Base-by-base conservation (phyloP, 2,888 invertebrate species). In the Lymantria dispar region DNA sequence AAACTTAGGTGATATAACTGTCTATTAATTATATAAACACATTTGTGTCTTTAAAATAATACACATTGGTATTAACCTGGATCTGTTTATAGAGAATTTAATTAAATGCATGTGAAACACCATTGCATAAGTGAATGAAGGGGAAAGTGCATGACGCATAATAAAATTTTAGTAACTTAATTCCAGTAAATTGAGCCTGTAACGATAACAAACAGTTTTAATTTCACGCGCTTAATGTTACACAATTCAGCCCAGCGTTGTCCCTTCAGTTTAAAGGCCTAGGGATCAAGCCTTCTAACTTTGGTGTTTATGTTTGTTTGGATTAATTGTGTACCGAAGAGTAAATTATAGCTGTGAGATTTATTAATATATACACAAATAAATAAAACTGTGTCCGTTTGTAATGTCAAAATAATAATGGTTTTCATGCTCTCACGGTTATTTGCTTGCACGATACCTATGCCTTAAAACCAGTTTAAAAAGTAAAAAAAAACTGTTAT, bases 151-250 rank as follows among this genome's bases (percentile, higher is more conserved):
- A 48, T 42, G 46, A 37, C 48, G 44, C 43, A 15, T 50, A 62
- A 67, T 58, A 60, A 58, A 13, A 29, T 38, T 43, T 51, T 38
- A 43, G 64, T 58, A 67, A 65, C 50, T 14, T 50, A 43, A 65
- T 47, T 44, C 56, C 11, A 8, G 44, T 41, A 38, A 64, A 46
- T 64, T 43, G 56, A 52, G 50, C 45, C 52, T 56, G 47, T 52
- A 49, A 33, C 40, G 37, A 37, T 52, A 39, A 8, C 30, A 44
- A 50, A 36, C 49, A 51, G 51, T 37, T 41, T 12, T 7, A 12
- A 14, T 22, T 38, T 38, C 29, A 40, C 40, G 8, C 7, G 40
- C 14, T 33, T 14, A 14, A 40, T 10, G 38, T 14, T 13, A 5
- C 13, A 14, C 40, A 14, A 10, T 38, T 12, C n/a, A 12, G 12